Evolutionary conservation across 2,113 vertebrate species (phyloP), one percentile per base, ranked within the genome.

Genomic region (Cheirogaleus medius): DNA sequence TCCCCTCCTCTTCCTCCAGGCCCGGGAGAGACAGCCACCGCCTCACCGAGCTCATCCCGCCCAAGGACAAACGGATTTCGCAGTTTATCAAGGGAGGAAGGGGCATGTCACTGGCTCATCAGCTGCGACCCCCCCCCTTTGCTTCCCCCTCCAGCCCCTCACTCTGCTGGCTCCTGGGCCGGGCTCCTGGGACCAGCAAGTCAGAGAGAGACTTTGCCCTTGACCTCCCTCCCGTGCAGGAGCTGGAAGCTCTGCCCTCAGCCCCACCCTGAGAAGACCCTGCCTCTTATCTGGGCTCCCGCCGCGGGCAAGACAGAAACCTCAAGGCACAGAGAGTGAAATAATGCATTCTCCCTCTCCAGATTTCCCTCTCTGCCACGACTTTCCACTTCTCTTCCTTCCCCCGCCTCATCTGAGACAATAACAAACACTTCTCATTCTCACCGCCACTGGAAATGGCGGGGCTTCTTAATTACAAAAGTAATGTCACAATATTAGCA

Each of bases 351-450:
- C 66, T 39, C 69, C 84, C 58, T 54, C 84, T 77, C 87, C 17
- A 52, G 63, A 34, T 12, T 49, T 73, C 95, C 86, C 87, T 37
- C 68, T 85, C 82, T 63, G 85, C 74, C 71, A 1, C 20, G 29
- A 49, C 69, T 83, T 52, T 42, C 73, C 37, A 4, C n/a, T 47
- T 60, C 73, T 76, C 74, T 86, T 76, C 86, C 69, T 95, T 76
- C 80, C 88, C 84, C 95, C 29, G 47, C 84, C 73, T 92, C 95
- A 52, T 95, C 74, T 27, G 93, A 97, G 93, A 97, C 86, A 94
- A 96, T 85, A 96, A 89, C 84, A 96, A 98, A 95, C 91, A 96
- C 66, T 93, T 94, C 58, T 90, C 88, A 69, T 82, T 82, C 74
- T 95, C 37, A 0, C 0, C 3, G 0, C 80, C 77, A 44, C 97